Conservation (phyloP, 2,797 vertebrate genomes). For the Enteromius unitaeniatus region DNA sequence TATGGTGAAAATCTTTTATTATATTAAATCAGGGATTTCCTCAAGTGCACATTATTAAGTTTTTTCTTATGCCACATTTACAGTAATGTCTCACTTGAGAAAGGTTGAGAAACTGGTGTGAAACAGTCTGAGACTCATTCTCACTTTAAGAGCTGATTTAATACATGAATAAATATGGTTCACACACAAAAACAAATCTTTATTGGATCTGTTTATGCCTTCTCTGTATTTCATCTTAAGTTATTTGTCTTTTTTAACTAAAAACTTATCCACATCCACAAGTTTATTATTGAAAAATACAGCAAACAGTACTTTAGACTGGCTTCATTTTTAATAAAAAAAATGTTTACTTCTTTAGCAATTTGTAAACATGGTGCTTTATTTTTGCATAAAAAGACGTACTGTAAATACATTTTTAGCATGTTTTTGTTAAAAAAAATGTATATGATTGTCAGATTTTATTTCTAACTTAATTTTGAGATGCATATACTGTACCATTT, state of each 20-base stretch:
- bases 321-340: conserved; percentile 11
- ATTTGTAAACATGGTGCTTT: background rate
- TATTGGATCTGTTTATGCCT: background rate
- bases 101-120: background rate
- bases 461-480: background rate
- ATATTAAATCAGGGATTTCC: background rate
- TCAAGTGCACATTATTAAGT: background rate
- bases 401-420: background rate
- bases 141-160: background rate
- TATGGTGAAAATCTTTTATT: background rate
- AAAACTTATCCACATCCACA: conserved; percentile 7
- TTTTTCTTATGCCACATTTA: background rate
- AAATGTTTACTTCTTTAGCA: background rate
- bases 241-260: conserved; percentile 46
- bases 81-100: background rate
- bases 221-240: conserved; percentile 25
- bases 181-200: background rate
- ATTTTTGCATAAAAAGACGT: too few species aligned
- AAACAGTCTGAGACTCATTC: background rate
- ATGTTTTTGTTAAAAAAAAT: background rate
- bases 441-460: background rate
- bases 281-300: conserved; percentile 14
- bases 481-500: background rate
- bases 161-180: background rate
- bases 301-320: background rate